Percentiles rank a stretch among this genome's conserved stretches.
Conservation (phyloP, 2,113 vertebrate species). For the Ctenomys sociabilis region DNA sequence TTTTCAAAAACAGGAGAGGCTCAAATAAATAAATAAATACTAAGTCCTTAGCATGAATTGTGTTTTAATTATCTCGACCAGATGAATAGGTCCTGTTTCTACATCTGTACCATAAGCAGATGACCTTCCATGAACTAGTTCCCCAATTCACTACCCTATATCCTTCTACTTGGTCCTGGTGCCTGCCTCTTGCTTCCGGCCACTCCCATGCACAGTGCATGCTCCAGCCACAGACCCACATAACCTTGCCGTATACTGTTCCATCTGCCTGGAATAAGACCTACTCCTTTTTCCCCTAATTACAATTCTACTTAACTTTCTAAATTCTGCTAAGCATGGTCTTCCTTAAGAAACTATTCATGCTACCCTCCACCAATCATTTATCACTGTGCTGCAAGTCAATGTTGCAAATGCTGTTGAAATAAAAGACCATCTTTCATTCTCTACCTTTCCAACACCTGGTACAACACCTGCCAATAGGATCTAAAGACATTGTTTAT, state of each 20-base stretch:
- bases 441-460: neutral
- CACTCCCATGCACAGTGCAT: too few species aligned
- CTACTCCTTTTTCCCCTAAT: neutral
- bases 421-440: constrained; percentile 11
- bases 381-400: neutral
- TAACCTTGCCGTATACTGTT: too few species aligned
- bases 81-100: neutral
- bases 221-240: neutral
- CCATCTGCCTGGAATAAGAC: neutral
- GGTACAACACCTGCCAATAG: neutral
- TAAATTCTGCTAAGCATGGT: neutral
- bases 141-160: neutral
- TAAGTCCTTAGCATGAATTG: neutral
- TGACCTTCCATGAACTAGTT: neutral
- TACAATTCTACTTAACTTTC: neutral
- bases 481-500: neutral
- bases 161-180: neutral
- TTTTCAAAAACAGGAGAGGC: neutral
- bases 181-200: neutral
- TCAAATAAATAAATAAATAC: neutral
- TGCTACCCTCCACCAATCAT: neutral
- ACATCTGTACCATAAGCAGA: neutral
- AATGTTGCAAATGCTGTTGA: neutral
- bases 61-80: neutral
- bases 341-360: neutral